Evolutionary conservation across 2,113 vertebrate species (phyloP).

Genomic region (Camelus dromedarius): DNA sequence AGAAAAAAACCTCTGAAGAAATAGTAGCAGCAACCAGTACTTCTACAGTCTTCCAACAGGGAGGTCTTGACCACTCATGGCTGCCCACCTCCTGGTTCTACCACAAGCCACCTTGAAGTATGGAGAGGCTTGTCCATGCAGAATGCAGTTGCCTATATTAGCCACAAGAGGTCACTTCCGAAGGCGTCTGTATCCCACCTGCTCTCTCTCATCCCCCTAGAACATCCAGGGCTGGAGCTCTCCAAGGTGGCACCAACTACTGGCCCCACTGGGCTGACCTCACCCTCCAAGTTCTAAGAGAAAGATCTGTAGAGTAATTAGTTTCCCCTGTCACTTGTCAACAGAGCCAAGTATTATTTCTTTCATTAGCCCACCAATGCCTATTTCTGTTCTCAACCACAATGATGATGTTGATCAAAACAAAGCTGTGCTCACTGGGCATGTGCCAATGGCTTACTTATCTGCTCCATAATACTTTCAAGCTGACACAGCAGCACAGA

Average conservation of each 20-base stretch:
- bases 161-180: conserved; percentile 77
- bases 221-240: conserved; percentile 21
- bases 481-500: conserved; percentile 63
- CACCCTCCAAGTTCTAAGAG: conserved; percentile 40
- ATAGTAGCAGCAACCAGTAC: not conserved
- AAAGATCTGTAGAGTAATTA: not conserved
- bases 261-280: not conserved
- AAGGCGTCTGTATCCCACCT: conserved; percentile 54
- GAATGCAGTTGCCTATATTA: conserved; percentile 66
- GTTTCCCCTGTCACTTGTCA: conserved; percentile 58
- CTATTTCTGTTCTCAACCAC: conserved; percentile 40
- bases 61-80: not conserved
- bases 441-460: conserved; percentile 50
- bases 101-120: not conserved
- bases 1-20: conserved; percentile 45
- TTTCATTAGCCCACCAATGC: not conserved
- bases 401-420: conserved; percentile 60
- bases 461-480: conserved; percentile 48
- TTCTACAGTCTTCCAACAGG: not conserved
- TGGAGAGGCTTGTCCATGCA: not conserved
- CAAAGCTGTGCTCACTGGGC: conserved; percentile 43
- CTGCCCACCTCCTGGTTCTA: not conserved
- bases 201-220: not conserved
- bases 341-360: conserved; percentile 45
- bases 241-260: conserved; percentile 70